Evolutionary conservation across 2,797 vertebrate genomes (phyloP).

Genomic region (Cyclopterus lumpus): DNA sequence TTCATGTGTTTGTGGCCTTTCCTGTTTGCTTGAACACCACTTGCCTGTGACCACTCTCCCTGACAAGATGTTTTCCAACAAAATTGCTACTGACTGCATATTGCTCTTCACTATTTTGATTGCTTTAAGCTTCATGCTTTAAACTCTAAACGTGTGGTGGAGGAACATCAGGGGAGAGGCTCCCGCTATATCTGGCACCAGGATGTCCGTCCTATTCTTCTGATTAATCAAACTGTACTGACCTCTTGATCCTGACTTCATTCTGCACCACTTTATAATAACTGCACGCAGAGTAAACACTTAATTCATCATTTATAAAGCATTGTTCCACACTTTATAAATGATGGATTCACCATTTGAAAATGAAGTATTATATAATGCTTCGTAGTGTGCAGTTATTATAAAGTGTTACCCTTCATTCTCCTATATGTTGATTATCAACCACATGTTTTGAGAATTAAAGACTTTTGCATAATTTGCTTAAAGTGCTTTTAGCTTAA

Average conservation of each 20-base stretch:
- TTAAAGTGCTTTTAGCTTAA: not conserved
- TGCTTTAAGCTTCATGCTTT: not conserved
- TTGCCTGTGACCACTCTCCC: constrained; percentile 38
- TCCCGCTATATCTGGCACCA: not conserved
- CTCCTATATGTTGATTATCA: not conserved
- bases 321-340: too few relatives aligned
- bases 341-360: too few relatives aligned
- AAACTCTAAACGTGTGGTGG: not conserved
- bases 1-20: constrained; percentile 45
- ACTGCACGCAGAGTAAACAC: too few relatives aligned
- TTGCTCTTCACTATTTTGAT: constrained; percentile 23
- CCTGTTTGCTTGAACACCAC: constrained; percentile 29
- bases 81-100: constrained; percentile 25
- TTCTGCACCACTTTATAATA: not conserved
- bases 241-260: not conserved
- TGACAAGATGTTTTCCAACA: constrained; percentile 31
- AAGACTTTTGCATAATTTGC: not conserved
- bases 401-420: not conserved
- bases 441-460: not conserved
- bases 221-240: not conserved
- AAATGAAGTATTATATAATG: too few relatives aligned
- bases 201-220: constrained; percentile 1
- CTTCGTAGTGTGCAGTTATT: too few relatives aligned
- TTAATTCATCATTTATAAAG: too few relatives aligned
- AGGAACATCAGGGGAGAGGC: not conserved